phyloP scores from a whole-genome alignment of 2,888 invertebrate species.

The Sphinx pinastri region DNA sequence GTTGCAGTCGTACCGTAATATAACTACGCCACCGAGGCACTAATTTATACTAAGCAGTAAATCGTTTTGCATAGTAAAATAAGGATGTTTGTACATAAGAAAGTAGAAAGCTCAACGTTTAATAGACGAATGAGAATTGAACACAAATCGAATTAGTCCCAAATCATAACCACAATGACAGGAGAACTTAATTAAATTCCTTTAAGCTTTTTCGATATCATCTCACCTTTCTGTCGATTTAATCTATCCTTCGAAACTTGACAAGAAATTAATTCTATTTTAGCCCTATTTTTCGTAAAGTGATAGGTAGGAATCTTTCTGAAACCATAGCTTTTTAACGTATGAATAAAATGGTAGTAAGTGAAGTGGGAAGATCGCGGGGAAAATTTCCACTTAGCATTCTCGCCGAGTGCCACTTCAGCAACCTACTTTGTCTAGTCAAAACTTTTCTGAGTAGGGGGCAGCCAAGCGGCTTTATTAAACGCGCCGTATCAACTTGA shows the following conservation, averaged over 20 bases:
- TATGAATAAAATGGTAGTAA: constrained; percentile 17
- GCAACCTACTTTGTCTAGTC: constrained; percentile 55
- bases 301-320: constrained; percentile 8
- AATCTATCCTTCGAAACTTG: constrained; percentile 29
- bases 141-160: too few species aligned
- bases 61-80: too few species aligned
- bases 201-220: constrained; percentile 23
- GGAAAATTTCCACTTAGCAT: constrained; percentile 49
- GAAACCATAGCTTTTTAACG: constrained; percentile 8
- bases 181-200: constrained; percentile 15
- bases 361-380: constrained; percentile 21
- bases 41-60: too few species aligned
- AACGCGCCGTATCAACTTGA: constrained; percentile 44
- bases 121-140: too few species aligned
- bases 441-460: constrained; percentile 53
- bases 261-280: constrained; percentile 34
- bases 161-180: constrained; percentile 2
- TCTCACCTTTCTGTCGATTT: not conserved
- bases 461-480: constrained; percentile 54
- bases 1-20: too few species aligned
- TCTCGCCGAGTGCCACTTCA: constrained; percentile 45
- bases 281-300: constrained; percentile 30
- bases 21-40: too few species aligned
- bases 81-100: too few species aligned
- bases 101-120: too few species aligned